Base-by-base conservation (phyloP, 2,888 invertebrate species). In the Homarus gammarus region DNA sequence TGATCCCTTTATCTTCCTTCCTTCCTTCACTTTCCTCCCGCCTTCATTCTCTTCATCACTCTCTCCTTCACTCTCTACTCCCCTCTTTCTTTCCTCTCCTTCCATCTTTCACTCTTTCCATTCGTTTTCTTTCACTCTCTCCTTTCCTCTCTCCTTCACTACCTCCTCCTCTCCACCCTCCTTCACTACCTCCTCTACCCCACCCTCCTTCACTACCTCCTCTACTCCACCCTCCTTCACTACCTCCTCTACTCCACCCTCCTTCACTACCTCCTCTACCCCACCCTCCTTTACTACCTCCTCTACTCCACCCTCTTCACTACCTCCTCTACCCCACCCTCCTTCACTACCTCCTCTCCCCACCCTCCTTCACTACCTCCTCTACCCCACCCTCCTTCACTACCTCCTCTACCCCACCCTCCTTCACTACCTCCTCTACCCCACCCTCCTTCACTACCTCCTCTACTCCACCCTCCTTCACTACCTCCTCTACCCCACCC, bases 91-190 rank as follows among this genome's bases (percentile, higher is more conserved):
- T 38, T 40, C 33, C 61, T 49, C 36, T 27, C 81, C 27, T 12
- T 68, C 44, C 31, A 40, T 44, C 40, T n/a, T n/a, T n/a, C n/a
- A n/a, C n/a, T 64, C 64, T 44, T 27, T 68, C 40, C 83, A 27
- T 44, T 44, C 40, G 18, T 22, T 33, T 38, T 27, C 36, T 33
- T 38, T 27, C 38, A 61, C 22, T 79, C 27, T 33, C 70, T 22
- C 44, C 22, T 5, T 56, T 56, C 49, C n/a, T 15, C 49, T 72
- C 51, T 33, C 36, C 27, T n/a, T n/a, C 18, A 27, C 70, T 82
- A 18, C 61, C 40, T 1, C n/a, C 36, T 33, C 18, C 22, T 27
- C 12, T 72, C 70, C 70, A 18, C 22, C 73, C 70, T 31, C 8
- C 31, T 18, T 68, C 68, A n/a, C 10, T n/a, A 44, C 18, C n/a